Evolutionary conservation across 2,888 invertebrate species (phyloP), one percentile per base, ranked within the genome.

Genomic region (Cheilosia soror): DNA sequence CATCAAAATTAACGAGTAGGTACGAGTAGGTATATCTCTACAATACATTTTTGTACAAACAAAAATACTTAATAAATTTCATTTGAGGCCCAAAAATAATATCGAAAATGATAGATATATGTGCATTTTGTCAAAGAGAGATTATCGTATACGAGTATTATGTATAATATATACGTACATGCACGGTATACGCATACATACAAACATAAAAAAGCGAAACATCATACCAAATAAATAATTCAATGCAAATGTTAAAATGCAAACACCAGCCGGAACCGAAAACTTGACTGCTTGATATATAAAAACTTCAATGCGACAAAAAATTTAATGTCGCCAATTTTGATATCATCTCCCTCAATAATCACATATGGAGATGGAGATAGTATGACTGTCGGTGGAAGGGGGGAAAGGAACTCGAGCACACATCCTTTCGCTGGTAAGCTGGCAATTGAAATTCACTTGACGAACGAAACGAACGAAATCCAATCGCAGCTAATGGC

Each of bases 371-470:
- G 31, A 44, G n/a, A 57, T 65, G 73, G 7, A 27, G 55, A 63
- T 42, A 40, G 65, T 66, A 57, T 11, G 11, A 20, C 31, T n/a
- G 15, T 13, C 7, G 49, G 3, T 2, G 25, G 25, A 25, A 25
- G 11, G 37, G 27, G 15, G 27, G 5, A 51, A 11, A 11, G 7
- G 9, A 6, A n/a, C 15, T 11, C 15, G 20, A 33, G 58, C 71
- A 33, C 47, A 69, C 27, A 57, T 57, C 47, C 37, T 37, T 33
- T 27, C 27, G 66, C 20, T 60, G 40, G 60, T 60, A 73, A 80
- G 68, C 55, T 37, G 29, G 72, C 68, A 83, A 83, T 83, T 83
- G 83, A 78, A 83, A 73, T 83, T 83, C 83, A 83, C 72, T 83
- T 72, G 83, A 72, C 71, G 83, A 78, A 73, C 77, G 75, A 71